These are phyloP conservation scores for Mionectes olivaceus DNA, from an alignment of 2,797 vertebrate species.

Conservation along the genomic window DNA sequence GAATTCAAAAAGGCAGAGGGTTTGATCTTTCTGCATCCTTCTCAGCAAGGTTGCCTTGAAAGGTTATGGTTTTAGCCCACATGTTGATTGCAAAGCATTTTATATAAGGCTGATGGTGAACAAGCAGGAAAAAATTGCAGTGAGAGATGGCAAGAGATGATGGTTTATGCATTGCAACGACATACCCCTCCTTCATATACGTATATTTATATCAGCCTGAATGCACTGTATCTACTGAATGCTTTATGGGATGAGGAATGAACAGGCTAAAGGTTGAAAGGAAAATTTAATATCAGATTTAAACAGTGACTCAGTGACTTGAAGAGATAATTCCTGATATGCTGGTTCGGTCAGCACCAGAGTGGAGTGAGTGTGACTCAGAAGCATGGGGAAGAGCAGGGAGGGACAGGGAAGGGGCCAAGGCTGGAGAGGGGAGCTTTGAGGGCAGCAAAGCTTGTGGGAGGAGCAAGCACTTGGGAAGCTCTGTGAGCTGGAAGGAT, in stretches of 20 bases:
- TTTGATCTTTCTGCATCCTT: background rate
- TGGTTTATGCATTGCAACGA: background rate
- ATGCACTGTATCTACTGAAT: background rate
- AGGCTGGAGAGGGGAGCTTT: background rate
- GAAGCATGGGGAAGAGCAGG: fast-evolving
- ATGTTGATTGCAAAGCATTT: background rate
- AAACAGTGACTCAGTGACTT: background rate
- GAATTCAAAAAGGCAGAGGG: background rate
- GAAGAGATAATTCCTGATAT: background rate
- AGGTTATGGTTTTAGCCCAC: background rate
- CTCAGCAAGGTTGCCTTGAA: background rate
- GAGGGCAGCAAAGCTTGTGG: background rate
- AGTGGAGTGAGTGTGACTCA: background rate
- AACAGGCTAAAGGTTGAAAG: background rate
- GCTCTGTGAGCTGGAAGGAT: background rate
- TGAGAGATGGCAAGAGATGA: background rate
- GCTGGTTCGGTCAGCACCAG: background rate
- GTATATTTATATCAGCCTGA: background rate
- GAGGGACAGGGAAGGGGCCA: background rate
- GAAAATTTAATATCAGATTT: slow-evolving; percentile 31
- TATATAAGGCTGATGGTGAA: background rate
- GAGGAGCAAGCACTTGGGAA: background rate
- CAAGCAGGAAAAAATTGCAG: background rate
- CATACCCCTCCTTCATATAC: background rate
- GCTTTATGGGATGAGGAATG: background rate